Conservation (phyloP, 2,113 vertebrate species). For the Ramphastos sulfuratus region DNA sequence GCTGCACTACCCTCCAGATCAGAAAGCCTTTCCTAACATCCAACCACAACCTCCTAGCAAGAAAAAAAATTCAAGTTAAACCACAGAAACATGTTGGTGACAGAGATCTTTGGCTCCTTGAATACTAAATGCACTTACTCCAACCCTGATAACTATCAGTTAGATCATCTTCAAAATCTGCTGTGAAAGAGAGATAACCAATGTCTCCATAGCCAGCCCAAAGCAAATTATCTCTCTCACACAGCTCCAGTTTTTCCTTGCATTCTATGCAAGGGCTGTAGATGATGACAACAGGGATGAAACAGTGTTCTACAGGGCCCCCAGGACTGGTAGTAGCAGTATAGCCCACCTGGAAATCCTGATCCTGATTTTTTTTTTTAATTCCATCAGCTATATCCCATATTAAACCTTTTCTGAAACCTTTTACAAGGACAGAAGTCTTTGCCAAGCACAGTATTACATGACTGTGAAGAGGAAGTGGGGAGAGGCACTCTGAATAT, state of each 20-base stretch:
- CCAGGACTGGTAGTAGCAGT: not conserved
- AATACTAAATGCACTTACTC: not conserved
- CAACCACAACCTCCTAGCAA: not conserved
- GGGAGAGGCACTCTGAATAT: not conserved
- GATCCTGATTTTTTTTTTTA: not conserved
- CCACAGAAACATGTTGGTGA: not conserved
- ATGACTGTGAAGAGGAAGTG: not conserved
- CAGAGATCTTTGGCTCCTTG: not conserved
- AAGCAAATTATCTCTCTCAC: not conserved
- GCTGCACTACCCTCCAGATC: not conserved
- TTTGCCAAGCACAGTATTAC: not conserved
- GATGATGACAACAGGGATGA: not conserved
- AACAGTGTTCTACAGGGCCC: not conserved
- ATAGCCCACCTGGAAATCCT: not conserved
- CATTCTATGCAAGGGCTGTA: fast-evolving
- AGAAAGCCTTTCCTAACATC: not conserved
- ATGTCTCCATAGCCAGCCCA: not conserved
- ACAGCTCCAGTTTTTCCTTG: not conserved
- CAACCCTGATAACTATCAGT: not conserved
- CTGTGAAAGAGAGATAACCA: not conserved
- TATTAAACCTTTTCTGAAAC: not conserved
- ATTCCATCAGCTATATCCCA: not conserved
- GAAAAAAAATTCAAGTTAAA: not conserved
- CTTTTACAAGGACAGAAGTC: not conserved
- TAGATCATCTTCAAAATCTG: not conserved